phyloP scores from a whole-genome alignment of 1,140 invertebrate genomes.

The Wiebesia pumilae region DNA sequence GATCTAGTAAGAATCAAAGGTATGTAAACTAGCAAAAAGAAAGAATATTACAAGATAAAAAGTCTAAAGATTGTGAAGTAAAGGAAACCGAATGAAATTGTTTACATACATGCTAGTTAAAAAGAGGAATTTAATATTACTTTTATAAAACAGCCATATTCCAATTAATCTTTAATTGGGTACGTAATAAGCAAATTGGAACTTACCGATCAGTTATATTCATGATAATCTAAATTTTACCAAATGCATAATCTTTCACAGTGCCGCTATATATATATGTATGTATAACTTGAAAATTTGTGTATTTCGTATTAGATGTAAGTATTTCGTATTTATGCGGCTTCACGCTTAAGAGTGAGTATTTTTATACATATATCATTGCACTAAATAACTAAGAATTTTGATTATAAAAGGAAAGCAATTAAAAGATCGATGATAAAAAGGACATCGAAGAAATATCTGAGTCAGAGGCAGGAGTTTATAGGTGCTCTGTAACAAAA shows the following conservation, averaged over 20 bases:
- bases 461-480: conserved; percentile 26
- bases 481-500: conserved; percentile 43
- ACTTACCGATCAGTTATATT: not conserved
- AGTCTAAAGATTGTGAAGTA: not conserved
- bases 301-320: not conserved
- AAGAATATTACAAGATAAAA: conserved; percentile 35
- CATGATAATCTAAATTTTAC: not conserved
- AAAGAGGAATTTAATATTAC: conserved; percentile 2
- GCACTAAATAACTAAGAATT: not conserved
- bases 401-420: conserved; percentile 2
- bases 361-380: not conserved
- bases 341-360: not conserved
- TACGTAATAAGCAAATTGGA: not conserved
- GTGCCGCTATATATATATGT: no score
- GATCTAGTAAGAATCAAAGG: conserved; percentile 17
- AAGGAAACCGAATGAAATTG: conserved; percentile 5
- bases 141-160: conserved; percentile 2
- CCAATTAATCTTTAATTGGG: conserved; percentile 26
- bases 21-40: conserved; percentile 20
- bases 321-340: not conserved
- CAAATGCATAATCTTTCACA: not conserved
- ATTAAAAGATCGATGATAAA: conserved; percentile 44
- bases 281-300: not conserved
- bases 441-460: conserved; percentile 32
- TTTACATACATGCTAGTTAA: not conserved